phyloP scores from a whole-genome alignment of 2,113 vertebrate genomes.

The Notechis scutatus region DNA sequence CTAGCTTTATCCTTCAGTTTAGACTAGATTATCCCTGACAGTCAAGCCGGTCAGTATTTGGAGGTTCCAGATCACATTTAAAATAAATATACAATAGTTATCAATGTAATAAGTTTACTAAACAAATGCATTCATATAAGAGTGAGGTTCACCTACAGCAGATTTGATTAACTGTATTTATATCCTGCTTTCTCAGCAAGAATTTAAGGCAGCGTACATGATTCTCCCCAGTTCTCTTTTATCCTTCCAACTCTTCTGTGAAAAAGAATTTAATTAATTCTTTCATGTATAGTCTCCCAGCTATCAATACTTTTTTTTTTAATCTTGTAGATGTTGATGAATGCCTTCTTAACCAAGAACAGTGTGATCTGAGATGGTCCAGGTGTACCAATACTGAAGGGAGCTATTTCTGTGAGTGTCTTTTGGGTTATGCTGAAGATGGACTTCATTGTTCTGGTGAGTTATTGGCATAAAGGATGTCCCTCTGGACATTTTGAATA shows the following conservation, averaged over 20 bases:
- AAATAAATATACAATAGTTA: background rate
- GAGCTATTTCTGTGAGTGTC: conserved; percentile 73
- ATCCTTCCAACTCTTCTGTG: background rate
- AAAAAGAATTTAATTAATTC: background rate
- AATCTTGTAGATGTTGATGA: conserved; percentile 71
- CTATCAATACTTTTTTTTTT: background rate
- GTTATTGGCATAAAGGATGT: background rate
- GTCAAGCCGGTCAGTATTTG: background rate
- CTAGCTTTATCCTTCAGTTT: background rate
- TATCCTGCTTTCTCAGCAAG: background rate
- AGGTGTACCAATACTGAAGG: conserved; percentile 71
- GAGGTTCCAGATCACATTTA: background rate
- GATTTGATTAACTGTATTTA: background rate
- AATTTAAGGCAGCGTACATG: background rate
- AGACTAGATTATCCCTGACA: background rate
- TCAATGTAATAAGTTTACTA: background rate
- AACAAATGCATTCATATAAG: background rate
- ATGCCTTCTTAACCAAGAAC: conserved; percentile 43
- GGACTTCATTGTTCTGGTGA: conserved; percentile 73
- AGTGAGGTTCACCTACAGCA: background rate
- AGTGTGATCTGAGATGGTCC: conserved; percentile 53
- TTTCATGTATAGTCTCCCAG: background rate
- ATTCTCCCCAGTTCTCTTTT: background rate
- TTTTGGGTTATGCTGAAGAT: conserved; percentile 70
- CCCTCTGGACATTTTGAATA: background rate